Evolutionary conservation across 1,140 invertebrate genomes (phyloP).

Genomic region (Armadillidium nasatum): DNA sequence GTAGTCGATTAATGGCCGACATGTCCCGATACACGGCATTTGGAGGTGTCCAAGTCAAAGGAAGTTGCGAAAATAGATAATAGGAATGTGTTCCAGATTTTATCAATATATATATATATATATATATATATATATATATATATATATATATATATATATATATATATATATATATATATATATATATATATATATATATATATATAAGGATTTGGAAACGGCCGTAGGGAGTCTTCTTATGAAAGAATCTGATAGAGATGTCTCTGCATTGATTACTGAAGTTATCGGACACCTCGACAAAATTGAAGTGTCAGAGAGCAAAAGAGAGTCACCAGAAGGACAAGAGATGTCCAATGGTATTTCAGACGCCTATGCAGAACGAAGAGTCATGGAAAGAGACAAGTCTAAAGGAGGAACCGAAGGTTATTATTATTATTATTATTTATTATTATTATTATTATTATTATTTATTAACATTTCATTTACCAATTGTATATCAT

Average conservation of each 20-base stretch:
- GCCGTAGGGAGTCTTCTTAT: conserved; percentile 51
- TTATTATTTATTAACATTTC: too few species aligned
- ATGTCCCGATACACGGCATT: too few species aligned
- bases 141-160: too few species aligned
- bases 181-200: not conserved
- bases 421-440: too few species aligned
- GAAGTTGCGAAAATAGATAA: too few species aligned
- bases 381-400: not conserved
- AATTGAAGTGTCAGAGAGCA: conserved; percentile 44
- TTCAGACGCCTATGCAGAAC: not conserved
- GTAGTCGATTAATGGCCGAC: too few species aligned
- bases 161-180: too few species aligned
- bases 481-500: too few species aligned
- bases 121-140: not conserved
- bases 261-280: conserved; percentile 43
- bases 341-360: not conserved
- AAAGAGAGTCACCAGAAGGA: conserved; percentile 21
- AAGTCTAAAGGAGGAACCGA: not conserved
- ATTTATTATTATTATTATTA: too few species aligned
- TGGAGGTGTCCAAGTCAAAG: too few species aligned
- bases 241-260: conserved; percentile 52
- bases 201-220: conserved; percentile 48
- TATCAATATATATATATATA: too few species aligned
- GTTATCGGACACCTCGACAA: conserved; percentile 46
- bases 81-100: too few species aligned